phyloP scores from a whole-genome alignment of 2,888 invertebrate species.

The Fragum fragum region DNA sequence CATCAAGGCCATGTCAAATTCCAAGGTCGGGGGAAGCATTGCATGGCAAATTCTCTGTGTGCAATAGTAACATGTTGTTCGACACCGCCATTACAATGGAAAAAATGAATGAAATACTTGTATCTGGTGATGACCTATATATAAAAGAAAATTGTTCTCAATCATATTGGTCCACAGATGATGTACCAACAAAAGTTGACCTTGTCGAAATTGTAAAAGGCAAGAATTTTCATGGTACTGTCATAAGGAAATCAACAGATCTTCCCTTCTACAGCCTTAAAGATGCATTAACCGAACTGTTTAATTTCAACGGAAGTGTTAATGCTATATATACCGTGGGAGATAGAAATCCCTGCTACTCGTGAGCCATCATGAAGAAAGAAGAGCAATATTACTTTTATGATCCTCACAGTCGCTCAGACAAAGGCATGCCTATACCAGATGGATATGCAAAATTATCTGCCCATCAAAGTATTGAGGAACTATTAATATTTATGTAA shows the following conservation, averaged over 20 bases:
- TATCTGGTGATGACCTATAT: conserved; percentile 28
- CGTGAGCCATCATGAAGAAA: conserved; percentile 26
- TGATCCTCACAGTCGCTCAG: conserved; percentile 30
- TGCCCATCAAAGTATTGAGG: background rate
- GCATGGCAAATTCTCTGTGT: conserved; percentile 28
- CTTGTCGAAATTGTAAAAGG: background rate
- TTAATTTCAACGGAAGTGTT: no score
- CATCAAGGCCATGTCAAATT: conserved; percentile 26
- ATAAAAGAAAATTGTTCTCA: background rate
- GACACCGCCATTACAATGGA: conserved; percentile 21
- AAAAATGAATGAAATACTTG: conserved; percentile 16
- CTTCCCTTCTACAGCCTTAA: conserved; percentile 2
- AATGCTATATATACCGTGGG: conserved; percentile 21
- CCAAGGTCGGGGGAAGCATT: conserved; percentile 29
- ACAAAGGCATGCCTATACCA: conserved; percentile 5
- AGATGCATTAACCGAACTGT: conserved; percentile 3
- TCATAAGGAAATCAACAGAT: conserved; percentile 1
- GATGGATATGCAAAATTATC: conserved; percentile 22
- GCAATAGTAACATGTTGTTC: background rate
- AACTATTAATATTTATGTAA: background rate
- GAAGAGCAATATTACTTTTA: conserved; percentile 4
- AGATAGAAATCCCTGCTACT: conserved; percentile 10
- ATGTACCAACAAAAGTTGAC: conserved; percentile 7
- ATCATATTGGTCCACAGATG: conserved; percentile 33
- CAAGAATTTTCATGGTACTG: conserved; percentile 6